A percentile compares a stretch with the other conserved stretches of the same genome.
Evolutionary conservation across 2,797 vertebrate species (phyloP).

Genomic region (Margarornis squamiger): DNA sequence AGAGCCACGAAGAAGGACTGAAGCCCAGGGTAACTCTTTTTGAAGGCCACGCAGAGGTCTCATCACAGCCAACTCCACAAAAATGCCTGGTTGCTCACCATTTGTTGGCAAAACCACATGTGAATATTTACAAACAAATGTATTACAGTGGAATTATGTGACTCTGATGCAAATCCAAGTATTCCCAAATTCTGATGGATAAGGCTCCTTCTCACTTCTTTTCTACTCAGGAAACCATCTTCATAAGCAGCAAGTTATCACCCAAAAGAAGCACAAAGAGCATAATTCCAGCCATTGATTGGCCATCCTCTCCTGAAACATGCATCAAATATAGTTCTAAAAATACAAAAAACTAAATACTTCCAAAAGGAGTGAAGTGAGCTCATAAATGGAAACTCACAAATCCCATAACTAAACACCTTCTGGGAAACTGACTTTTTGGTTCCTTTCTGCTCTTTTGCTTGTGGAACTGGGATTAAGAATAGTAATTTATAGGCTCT

Average conservation of each 20-base stretch:
- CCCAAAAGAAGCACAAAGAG: not conserved
- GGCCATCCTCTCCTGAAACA: not conserved
- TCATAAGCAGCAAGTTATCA: not conserved
- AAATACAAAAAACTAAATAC: not conserved
- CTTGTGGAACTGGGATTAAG: not conserved
- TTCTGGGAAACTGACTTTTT: not conserved
- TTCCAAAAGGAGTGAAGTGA: not conserved
- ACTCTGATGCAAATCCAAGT: not conserved
- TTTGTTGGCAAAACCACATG: not conserved
- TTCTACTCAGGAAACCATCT: not conserved
- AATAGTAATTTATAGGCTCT: not conserved
- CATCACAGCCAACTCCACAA: fast-evolving
- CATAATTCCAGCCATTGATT: not conserved
- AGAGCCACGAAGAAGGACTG: not conserved
- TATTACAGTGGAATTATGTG: not conserved
- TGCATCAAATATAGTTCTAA: not conserved
- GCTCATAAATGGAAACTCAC: not conserved
- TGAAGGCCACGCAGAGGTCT: not conserved
- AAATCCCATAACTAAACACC: not conserved
- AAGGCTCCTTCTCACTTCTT: not conserved
- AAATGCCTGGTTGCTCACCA: not conserved
- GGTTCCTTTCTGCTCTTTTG: not conserved
- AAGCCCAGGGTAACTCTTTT: not conserved
- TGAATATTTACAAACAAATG: not conserved
- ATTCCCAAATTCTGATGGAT: not conserved